A percentile compares a stretch with the other conserved stretches of the same genome.
Evolutionary conservation across 2,888 invertebrate genomes (phyloP).

Genomic region (Patella pellucida): DNA sequence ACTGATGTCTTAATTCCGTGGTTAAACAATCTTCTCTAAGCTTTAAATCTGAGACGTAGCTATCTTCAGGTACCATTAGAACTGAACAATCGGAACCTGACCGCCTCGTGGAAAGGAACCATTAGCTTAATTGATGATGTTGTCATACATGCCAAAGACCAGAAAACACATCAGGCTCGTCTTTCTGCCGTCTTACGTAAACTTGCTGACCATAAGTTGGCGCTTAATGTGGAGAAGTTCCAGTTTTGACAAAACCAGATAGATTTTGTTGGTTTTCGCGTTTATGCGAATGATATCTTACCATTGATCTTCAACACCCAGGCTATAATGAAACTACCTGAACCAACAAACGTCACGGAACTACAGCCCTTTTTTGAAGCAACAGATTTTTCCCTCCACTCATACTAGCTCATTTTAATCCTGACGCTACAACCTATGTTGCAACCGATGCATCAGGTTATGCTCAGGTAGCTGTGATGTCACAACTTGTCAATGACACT

Average conservation of each 20-base stretch:
- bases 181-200: not conserved
- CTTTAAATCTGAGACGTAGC: not conserved
- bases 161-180: not conserved
- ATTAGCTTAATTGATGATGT: not conserved
- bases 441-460: constrained; percentile 6
- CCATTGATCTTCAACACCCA: not conserved
- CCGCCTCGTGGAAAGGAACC: not conserved
- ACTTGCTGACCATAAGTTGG: not conserved
- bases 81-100: not conserved
- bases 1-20: too few relatives aligned
- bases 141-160: too few relatives aligned
- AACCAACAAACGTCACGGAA: not conserved
- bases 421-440: not conserved
- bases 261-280: not conserved
- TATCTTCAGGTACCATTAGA: not conserved
- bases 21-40: not conserved
- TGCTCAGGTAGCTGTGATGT: constrained; percentile 4
- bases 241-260: not conserved
- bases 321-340: not conserved
- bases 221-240: not conserved
- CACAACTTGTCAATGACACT: not conserved
- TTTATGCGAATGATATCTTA: not conserved
- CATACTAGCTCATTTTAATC: constrained; percentile 10
- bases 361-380: constrained; percentile 6
- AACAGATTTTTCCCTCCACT: constrained; percentile 11